Evolutionary conservation across 2,888 invertebrate genomes (phyloP), one percentile per base, ranked within the genome.

Genomic region (Tipula helvola): DNA sequence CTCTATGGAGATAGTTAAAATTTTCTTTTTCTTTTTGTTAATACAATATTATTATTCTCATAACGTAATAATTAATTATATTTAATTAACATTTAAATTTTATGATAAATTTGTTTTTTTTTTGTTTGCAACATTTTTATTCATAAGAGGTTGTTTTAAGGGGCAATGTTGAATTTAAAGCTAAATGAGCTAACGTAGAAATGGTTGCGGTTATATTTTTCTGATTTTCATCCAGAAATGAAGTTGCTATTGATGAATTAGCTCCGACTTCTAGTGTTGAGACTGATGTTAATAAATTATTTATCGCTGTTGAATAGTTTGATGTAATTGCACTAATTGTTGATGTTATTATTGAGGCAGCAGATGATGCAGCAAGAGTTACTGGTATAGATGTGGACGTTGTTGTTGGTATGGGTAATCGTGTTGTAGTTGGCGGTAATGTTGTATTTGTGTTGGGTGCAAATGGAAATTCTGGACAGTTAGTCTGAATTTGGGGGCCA

Each of bases 401-500:
- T 5, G 91, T 90, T 1, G 90, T 90, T 86, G 91, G 86, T 5
- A 91, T 90, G 7, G 92, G 91, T 47, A 92, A 89, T 13, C 36
- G n/a, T 44, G 85, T 42, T 42, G 87, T 47, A 12, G 87, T 83
- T 52, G 41, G 44, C 10, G 52, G 28, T 5, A 52, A 28, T 16
- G 86, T 28, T 47, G 57, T 41, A 83, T 36, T 85, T 47, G 4
- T 28, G 13, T 86, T 88, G 28, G 89, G 89, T 71, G 90, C 87
- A 85, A 90, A 91, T 0, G 91, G 91, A 88, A 90, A 90, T 86
- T 89, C 89, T 18, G 90, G 90, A 88, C 94, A 94, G 0, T 93
- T 93, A 86, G 92, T 90, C 3, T 89, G 89, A 1, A 93, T 90
- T 83, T 93, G 93, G 0, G 93, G 91, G 0, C 94, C 94, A 86